Evolutionary conservation across 2,797 vertebrate species (phyloP).

Genomic region (Spinibarbus caldwelli): DNA sequence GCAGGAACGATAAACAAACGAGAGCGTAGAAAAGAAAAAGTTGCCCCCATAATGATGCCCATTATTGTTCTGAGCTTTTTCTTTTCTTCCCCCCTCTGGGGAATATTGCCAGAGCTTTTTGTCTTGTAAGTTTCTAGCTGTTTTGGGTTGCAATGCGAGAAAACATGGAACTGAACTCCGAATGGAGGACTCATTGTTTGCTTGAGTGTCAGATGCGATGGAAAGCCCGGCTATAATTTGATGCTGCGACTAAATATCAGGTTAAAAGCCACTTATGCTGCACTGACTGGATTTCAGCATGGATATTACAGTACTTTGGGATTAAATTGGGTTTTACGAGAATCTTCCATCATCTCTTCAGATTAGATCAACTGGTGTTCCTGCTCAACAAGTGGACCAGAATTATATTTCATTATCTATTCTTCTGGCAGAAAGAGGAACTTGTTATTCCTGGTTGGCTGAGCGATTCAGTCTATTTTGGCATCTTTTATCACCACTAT

Average conservation of each 20-base stretch:
- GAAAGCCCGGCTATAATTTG: slow-evolving; percentile 50
- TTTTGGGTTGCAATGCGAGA: background rate
- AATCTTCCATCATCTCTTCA: slow-evolving; percentile 27
- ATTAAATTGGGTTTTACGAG: slow-evolving; percentile 49
- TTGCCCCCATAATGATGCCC: background rate
- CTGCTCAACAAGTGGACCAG: background rate
- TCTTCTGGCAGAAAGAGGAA: background rate
- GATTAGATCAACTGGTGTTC: slow-evolving; percentile 23
- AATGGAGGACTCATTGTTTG: slow-evolving; percentile 22
- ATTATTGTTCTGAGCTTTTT: background rate
- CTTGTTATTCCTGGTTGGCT: background rate
- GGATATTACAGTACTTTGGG: slow-evolving; percentile 23
- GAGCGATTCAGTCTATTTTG: background rate
- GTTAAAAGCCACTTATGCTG: slow-evolving; percentile 51
- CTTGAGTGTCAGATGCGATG: slow-evolving; percentile 16
- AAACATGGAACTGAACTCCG: slow-evolving; percentile 4
- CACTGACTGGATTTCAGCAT: slow-evolving; percentile 10
- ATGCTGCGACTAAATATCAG: slow-evolving; percentile 41
- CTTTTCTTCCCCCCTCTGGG: background rate
- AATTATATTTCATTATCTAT: background rate
- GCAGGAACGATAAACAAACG: slow-evolving; percentile 50
- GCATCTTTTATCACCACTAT: background rate
- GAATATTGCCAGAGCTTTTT: background rate
- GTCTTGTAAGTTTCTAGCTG: background rate
- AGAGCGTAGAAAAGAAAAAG: slow-evolving; percentile 31